Conservation (phyloP, 1,140 invertebrate species). For the Scaptomyza hsui region DNA sequence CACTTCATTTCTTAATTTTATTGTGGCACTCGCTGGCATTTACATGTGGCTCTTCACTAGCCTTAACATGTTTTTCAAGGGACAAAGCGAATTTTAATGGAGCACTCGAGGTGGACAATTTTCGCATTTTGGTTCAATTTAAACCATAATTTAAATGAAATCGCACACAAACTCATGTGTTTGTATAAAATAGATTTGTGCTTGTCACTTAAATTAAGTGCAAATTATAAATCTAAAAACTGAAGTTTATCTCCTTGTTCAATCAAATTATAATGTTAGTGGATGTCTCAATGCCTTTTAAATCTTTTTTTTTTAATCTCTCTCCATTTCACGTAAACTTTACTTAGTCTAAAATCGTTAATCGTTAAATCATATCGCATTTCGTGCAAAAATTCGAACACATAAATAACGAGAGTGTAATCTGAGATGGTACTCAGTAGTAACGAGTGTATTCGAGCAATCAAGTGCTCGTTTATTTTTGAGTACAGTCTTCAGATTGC, state of each 20-base stretch:
- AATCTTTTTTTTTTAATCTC: no score
- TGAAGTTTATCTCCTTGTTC: no score
- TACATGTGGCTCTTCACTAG: conserved; percentile 30
- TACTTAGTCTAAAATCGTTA: no score
- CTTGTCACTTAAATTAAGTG: no score
- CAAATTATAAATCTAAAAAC: no score
- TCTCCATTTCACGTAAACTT: no score
- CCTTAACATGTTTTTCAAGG: conserved; percentile 17
- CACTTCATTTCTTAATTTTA: conserved; percentile 52
- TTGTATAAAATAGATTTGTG: not conserved
- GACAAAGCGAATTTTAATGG: conserved; percentile 39
- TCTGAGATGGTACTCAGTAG: conserved; percentile 36
- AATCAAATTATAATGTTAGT: no score
- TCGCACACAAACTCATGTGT: not conserved
- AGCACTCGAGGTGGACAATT: not conserved
- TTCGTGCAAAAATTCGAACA: conserved; percentile 22
- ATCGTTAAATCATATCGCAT: conserved; percentile 1
- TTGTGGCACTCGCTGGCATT: conserved; percentile 28
- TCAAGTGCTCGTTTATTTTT: conserved; percentile 22
- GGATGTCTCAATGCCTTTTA: no score
- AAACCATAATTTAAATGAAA: conserved; percentile 25
- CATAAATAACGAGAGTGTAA: conserved; percentile 30
- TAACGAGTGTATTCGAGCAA: conserved; percentile 29
- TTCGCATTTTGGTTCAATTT: conserved; percentile 12
- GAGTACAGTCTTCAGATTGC: conserved; percentile 34